Base-by-base conservation (phyloP, 2,113 vertebrate species). In the Phylloscopus trochiloides region DNA sequence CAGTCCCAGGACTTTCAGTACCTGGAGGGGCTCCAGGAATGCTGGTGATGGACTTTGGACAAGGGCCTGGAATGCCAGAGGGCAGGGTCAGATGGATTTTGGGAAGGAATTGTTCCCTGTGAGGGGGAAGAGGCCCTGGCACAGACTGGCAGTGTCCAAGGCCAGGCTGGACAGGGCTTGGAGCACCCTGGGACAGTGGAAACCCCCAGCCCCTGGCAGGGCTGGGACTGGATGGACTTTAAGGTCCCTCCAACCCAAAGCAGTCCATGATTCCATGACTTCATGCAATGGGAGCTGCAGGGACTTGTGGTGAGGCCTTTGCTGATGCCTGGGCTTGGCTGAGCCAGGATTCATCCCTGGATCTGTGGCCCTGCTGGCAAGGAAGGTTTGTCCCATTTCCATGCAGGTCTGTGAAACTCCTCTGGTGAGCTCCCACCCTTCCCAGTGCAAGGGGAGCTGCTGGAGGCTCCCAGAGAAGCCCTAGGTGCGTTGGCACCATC, bases 401-500 rank as follows among this genome's bases (percentile, higher is more conserved):
- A 0, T 43, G 31, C 25, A 14, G 45, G 17, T 38, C 12, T 51
- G 21, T 32, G 59, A 11, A 63, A 12, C 3, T 1, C 19, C 36
- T 38, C 73, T 10, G 40, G 13, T 22, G 58, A 17, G 40, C 54
- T 68, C 38, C 36, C 36, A 31, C 22, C 66, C n/a, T 6, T 34
- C 54, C 50, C 31, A 10, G 32, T 12, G 58, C 5, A 1, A 0
- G 19, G 10, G 24, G 18, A 42, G 28, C 40, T 14, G 20, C 42
- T n/a, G 74, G 31, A 52, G 75, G 57, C 55, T 65, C 51, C 8
- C 14, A 16, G 57, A 90, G 74, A 38, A 55, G 85, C 88, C 47
- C 42, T 54, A 19, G 58, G 18, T 8, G 12, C 14, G 22, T 52
- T 5, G 2, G 24, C 5, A 2, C 62, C 20, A 0, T 3, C 42